Evolutionary conservation across 2,113 vertebrate species (phyloP), one percentile per base, ranked within the genome.

Genomic region (Burhinus oedicnemus): DNA sequence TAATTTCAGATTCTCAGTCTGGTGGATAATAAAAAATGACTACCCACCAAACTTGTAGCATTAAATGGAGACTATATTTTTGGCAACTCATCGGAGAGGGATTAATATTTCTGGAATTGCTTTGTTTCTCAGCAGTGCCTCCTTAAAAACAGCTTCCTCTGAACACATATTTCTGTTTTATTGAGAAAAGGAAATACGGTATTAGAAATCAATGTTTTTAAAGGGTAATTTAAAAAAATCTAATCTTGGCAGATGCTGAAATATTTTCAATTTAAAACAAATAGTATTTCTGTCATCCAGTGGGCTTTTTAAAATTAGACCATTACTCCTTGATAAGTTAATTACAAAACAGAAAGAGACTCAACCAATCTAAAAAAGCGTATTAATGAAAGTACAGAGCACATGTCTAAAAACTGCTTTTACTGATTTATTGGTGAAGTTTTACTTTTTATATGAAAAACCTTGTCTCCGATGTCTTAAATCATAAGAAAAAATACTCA

Each of bases 221-320:
- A 97, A 97, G 71, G 80, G 94, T 92, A 96, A 97, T 94, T 91
- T 93, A 97, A 95, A 94, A 89, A 96, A 97, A 96, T 95, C 87
- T 97, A 95, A 88, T 97, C 96, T 95, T 97, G 95, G 94, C 93
- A 95, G 97, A 95, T 65, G 61, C 72, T 95, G 95, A 96, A 95
- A 92, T 91, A 96, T 93, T 96, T 96, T 93, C 92, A 95, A 94
- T 97, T 93, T 96, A 95, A 72, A 89, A 86, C 70, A 95, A 95
- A 96, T 85, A 96, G 87, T 91, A 96, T 95, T 96, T 96, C 93
- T 95, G 91, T 95, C 95, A 96, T 87, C 84, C 84, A 97, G 74
- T 40, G 34, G 1, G 60, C 86, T 93, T 96, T 94, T 93, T 87
- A 29, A 97, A 90, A 95, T 97, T 95, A 95, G 70, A 91, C 93